These are phyloP conservation scores for Phaethon lepturus DNA, from an alignment of 2,113 vertebrate genomes.

Conservation along the genomic window DNA sequence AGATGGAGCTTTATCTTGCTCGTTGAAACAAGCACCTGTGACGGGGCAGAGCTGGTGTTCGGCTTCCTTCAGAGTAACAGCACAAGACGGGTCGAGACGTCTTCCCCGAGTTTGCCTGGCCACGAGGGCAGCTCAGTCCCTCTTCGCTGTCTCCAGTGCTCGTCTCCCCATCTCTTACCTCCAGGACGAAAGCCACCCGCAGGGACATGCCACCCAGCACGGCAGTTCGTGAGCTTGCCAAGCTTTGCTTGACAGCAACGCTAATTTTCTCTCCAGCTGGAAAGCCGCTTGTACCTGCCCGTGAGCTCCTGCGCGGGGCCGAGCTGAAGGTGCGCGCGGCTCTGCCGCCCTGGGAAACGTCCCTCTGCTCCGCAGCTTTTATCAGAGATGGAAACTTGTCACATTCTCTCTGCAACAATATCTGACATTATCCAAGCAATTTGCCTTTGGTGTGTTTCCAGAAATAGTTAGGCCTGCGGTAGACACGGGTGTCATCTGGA, in stretches of 20 bases:
- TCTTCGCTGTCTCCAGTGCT: accelerated
- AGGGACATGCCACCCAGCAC: accelerated
- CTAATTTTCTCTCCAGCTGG: background rate
- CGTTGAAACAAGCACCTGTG: background rate
- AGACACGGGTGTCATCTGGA: constrained; percentile 54
- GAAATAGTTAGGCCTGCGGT: constrained; percentile 51
- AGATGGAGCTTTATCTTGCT: background rate
- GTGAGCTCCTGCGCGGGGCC: background rate
- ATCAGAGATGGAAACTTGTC: constrained; percentile 42
- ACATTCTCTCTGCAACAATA: background rate
- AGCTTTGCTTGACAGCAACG: background rate
- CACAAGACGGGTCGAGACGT: accelerated
- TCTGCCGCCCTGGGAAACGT: background rate
- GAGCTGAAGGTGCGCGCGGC: background rate
- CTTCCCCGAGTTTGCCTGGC: background rate
- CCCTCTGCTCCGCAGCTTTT: background rate
- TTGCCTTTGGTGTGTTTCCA: constrained; percentile 62
- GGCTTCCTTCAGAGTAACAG: background rate
- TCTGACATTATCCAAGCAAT: constrained; percentile 46
- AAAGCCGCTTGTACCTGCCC: background rate
- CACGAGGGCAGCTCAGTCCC: background rate
- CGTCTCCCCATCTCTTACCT: background rate
- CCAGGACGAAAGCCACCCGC: background rate
- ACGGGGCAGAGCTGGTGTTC: background rate
- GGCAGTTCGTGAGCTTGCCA: background rate